These are phyloP conservation scores for Gavia stellata DNA, from an alignment of 2,113 vertebrate species.

Conservation along the genomic window DNA sequence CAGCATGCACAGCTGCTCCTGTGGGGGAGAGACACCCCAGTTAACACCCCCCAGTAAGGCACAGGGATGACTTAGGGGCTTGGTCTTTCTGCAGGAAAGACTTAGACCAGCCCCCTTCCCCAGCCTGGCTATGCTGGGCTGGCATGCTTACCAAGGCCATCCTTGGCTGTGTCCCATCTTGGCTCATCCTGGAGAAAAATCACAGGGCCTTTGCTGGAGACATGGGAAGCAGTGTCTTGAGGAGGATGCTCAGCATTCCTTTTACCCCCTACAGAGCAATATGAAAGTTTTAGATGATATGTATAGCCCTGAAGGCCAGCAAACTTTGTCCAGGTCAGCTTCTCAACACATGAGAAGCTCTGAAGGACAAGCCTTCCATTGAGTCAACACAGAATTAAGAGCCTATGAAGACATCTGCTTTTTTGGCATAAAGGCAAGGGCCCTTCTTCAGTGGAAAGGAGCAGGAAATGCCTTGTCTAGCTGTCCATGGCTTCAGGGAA, in stretches of 20 bases:
- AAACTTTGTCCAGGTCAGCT: not conserved
- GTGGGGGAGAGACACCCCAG: not conserved
- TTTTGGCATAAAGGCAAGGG: not conserved
- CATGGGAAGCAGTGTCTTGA: not conserved
- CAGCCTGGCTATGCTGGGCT: not conserved
- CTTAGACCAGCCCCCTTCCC: not conserved
- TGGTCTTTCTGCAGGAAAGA: not conserved
- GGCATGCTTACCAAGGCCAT: not conserved
- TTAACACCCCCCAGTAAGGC: not conserved
- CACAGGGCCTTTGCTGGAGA: constrained; percentile 54
- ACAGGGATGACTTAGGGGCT: not conserved
- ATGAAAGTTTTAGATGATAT: not conserved
- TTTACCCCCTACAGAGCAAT: not conserved
- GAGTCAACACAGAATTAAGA: not conserved
- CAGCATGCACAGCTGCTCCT: not conserved
- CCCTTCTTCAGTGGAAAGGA: not conserved
- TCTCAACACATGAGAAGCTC: not conserved
- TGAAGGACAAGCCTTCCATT: not conserved
- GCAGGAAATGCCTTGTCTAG: not conserved
- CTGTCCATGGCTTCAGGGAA: not conserved
- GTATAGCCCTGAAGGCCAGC: not conserved
- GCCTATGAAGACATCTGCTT: not conserved
- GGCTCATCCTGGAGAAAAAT: constrained; percentile 46
- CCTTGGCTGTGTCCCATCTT: not conserved
- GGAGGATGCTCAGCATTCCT: not conserved